phyloP scores from a whole-genome alignment of 2,888 invertebrate species.

The Acholoe squamosa region DNA sequence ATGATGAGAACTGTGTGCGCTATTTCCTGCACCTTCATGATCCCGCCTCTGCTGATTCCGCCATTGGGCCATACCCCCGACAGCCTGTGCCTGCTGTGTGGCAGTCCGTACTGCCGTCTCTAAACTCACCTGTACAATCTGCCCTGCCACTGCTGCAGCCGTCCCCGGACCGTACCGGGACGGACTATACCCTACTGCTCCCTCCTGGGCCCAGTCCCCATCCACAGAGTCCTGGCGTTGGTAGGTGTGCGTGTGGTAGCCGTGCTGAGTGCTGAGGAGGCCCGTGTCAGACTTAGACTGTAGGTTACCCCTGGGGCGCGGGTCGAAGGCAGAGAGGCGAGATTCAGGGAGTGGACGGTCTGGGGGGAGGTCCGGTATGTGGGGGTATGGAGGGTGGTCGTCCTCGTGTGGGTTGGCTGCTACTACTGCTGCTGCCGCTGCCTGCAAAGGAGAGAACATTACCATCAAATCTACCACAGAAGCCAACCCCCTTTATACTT shows the following conservation, averaged over 20 bases:
- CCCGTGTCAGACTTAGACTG: conserved; percentile 41
- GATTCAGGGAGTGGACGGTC: neutral
- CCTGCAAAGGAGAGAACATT: neutral
- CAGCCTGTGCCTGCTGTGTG: conserved; percentile 15
- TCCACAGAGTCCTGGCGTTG: neutral
- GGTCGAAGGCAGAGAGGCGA: neutral
- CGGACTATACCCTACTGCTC: neutral
- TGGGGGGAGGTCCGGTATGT: neutral
- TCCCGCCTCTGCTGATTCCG: conserved; percentile 11
- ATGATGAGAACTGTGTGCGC: neutral
- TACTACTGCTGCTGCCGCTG: conserved; percentile 42
- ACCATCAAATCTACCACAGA: too few relatives aligned
- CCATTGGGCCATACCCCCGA: neutral
- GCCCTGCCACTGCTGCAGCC: conserved; percentile 17
- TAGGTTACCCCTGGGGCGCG: neutral
- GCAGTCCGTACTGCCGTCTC: conserved; percentile 19
- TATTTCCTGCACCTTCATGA: neutral
- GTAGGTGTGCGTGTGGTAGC: neutral
- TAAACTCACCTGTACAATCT: conserved; percentile 33
- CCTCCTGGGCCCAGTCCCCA: conserved; percentile 13
- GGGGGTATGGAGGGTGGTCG: neutral
- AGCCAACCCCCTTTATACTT: too few relatives aligned
- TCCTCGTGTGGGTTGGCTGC: neutral
- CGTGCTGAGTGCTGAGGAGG: neutral
- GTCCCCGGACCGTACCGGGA: neutral